These are phyloP conservation scores for Poeciliopsis turneri DNA, from an alignment of 2,797 vertebrate genomes.

Conservation along the genomic window DNA sequence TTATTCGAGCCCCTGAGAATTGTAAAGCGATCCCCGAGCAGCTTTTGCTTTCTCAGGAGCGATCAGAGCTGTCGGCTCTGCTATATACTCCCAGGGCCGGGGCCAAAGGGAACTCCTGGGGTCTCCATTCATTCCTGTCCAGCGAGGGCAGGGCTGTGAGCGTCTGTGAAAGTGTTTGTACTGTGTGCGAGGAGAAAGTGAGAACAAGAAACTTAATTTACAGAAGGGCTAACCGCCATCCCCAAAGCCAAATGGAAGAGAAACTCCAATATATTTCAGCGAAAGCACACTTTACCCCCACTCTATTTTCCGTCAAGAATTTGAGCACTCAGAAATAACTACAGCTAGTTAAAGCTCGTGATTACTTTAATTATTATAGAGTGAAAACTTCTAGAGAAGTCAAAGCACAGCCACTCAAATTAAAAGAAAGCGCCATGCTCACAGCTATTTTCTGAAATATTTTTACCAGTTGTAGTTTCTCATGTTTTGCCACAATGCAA, in stretches of 20 bases:
- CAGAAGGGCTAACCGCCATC: slow-evolving; percentile 63
- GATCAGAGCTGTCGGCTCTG: slow-evolving; percentile 69
- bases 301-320: slow-evolving; percentile 75
- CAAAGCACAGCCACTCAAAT: slow-evolving; percentile 70
- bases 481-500: not conserved
- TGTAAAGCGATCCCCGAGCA: slow-evolving; percentile 78
- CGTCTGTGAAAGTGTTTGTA: slow-evolving; percentile 56
- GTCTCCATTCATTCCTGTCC: slow-evolving; percentile 69
- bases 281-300: slow-evolving; percentile 50
- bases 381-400: slow-evolving; percentile 62
- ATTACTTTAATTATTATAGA: slow-evolving; percentile 64
- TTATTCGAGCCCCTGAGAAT: slow-evolving; percentile 82
- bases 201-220: slow-evolving; percentile 66
- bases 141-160: slow-evolving; percentile 27
- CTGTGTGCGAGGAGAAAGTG: slow-evolving; percentile 53
- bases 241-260: slow-evolving; percentile 56
- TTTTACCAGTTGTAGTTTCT: not conserved
- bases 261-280: slow-evolving; percentile 62
- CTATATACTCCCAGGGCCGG: slow-evolving; percentile 58
- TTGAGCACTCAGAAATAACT: slow-evolving; percentile 62
- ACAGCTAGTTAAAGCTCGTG: slow-evolving; percentile 65
- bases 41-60: slow-evolving; percentile 79
- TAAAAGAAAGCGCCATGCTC: slow-evolving; percentile 44
- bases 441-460: not conserved
- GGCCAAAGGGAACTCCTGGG: slow-evolving; percentile 69